These are phyloP conservation scores for Aphelocoma coerulescens DNA, from an alignment of 2,113 vertebrate genomes.

Conservation along the genomic window DNA sequence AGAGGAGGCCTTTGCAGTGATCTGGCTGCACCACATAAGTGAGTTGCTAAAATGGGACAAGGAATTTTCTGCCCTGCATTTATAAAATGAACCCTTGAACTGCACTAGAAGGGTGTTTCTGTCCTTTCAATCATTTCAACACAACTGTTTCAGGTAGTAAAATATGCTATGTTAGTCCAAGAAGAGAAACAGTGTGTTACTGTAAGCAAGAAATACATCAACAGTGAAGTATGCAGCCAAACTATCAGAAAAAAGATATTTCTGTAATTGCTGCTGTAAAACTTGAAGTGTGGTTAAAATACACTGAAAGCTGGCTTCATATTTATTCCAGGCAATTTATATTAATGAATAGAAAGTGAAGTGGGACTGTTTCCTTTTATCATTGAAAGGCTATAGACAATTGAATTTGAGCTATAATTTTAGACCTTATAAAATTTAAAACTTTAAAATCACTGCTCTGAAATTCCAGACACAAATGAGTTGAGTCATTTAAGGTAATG, in stretches of 20 bases:
- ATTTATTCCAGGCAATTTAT: neutral
- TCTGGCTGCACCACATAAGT: neutral
- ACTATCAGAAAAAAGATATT: neutral
- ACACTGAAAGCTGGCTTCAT: neutral
- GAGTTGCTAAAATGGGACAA: neutral
- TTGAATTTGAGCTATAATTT: neutral
- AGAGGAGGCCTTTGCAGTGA: neutral
- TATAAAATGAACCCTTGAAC: neutral
- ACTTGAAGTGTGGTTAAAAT: neutral
- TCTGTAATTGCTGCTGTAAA: neutral
- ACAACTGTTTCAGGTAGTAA: neutral
- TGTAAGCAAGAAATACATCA: neutral
- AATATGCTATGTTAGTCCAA: neutral
- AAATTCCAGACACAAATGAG: neutral
- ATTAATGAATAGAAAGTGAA: neutral
- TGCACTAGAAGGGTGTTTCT: neutral
- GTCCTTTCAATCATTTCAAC: neutral
- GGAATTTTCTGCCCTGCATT: neutral
- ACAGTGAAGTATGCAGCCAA: neutral
- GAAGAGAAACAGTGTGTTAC: neutral
- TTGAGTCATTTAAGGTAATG: neutral
- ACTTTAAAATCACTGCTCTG: neutral
- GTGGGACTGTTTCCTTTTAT: neutral
- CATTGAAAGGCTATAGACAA: neutral
- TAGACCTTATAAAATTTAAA: neutral